These are phyloP conservation scores for Asobara japonica DNA, from an alignment of 1,140 invertebrate genomes.

Conservation along the genomic window DNA sequence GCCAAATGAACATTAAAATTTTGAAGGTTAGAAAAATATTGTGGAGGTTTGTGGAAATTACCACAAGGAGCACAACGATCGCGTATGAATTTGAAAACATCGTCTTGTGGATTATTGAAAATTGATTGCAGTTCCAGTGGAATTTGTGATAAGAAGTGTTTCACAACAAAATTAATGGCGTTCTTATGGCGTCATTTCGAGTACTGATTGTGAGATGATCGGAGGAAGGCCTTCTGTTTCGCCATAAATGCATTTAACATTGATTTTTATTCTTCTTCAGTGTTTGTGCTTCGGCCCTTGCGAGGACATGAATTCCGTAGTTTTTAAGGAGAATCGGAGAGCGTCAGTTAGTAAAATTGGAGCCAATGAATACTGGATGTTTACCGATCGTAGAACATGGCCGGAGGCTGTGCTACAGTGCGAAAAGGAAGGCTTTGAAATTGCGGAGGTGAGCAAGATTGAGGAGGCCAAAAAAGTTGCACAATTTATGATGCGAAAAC, in stretches of 20 bases:
- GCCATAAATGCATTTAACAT: not conserved
- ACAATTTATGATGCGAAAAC: slow-evolving; percentile 36
- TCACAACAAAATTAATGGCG: not conserved
- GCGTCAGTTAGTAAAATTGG: not conserved
- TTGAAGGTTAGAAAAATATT: not conserved
- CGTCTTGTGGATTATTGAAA: not conserved
- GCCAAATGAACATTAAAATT: not conserved
- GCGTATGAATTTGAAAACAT: not conserved
- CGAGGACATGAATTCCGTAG: not conserved
- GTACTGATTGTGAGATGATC: not conserved
- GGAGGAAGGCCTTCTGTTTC: not conserved
- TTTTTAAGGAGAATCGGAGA: not conserved
- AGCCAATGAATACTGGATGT: slow-evolving; percentile 36
- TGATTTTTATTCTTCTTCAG: not conserved
- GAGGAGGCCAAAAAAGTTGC: slow-evolving; percentile 30
- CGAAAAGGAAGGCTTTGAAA: slow-evolving; percentile 36
- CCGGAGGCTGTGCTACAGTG: slow-evolving; percentile 40
- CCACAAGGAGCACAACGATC: not conserved
- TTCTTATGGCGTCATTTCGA: not conserved
- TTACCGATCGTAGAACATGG: slow-evolving; percentile 36
- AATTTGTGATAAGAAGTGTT: not conserved
- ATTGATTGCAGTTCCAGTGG: not conserved
- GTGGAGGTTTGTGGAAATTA: not conserved
- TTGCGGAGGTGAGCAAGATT: slow-evolving; percentile 38
- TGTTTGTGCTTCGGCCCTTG: not conserved